Base-by-base conservation (phyloP, 2,888 invertebrate species). In the Parthenolecanium corni region DNA sequence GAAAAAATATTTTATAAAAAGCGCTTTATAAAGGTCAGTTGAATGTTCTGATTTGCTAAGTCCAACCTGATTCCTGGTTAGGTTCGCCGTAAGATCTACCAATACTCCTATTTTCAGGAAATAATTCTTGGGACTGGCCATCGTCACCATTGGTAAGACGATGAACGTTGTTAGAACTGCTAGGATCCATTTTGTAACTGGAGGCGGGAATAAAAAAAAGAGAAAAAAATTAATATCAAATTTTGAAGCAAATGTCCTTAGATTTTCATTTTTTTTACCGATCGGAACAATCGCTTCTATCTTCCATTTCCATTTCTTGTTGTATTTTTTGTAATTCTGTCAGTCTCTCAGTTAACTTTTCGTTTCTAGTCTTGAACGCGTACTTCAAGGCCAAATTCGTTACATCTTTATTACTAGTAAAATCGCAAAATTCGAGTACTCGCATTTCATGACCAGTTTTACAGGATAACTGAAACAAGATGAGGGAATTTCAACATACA, bases 381-480 rank as follows among this genome's bases (percentile, higher is more conserved):
- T 93, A 95, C 72, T 89, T 90, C n/a, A 89, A 84, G 1, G 91
- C 92, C 40, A 92, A 76, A 66, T 86, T 86, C 40, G 93, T 74
- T 0, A 91, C 77, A 49, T 85, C 83, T 1, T 84, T 82, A 69
- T 86, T 85, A 21, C 83, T 82, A 70, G 94, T 79, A 68, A 91
- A 77, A 70, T 88, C 84, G 73, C 91, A 86, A 18, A 94, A 76
- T 74, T 95, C 94, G 52, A 89, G 75, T 0, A 92, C 94, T 44
- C 94, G 80, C 69, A 83, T 84, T 71, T 95, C 93, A 67, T 86
- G 79, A 72, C 89, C 88, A 68, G 83, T 83, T 68, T 86, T 82
- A 70, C 89, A 89, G 1, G 93, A 86, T 66, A 90, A 74, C 89
- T 91, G 74, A 64, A 46, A 31, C 61, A 44, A 54, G 44, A 14